Evolutionary conservation across 2,797 vertebrate genomes (phyloP), one percentile per base, ranked within the genome.

Genomic region (Pseudochaenichthys georgianus): DNA sequence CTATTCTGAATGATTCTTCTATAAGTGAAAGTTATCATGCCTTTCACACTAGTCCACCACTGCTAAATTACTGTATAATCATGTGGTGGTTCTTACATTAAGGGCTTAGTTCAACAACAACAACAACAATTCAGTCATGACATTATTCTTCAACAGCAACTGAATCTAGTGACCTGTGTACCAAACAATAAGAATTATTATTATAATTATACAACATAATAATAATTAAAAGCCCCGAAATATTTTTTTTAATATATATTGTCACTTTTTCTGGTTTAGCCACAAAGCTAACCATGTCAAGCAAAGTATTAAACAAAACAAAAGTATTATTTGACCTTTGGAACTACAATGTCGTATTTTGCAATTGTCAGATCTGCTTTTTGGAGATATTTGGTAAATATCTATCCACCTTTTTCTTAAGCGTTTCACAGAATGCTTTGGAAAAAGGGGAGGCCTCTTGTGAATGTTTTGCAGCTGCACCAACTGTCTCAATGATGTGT

Each of bases 181-280:
- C 13, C 58, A 54, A 28, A 38, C 34, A 38, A 38, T 7, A 38
- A 3, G 8, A 38, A 38, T 38, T 7, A 38, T 38, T 9, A 38
- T 38, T 38, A 28, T 28, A 28, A 28, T 38, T 1, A 9, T 7
- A 38, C 34, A 38, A 38, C 28, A 28, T 38, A 38, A 9, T 38
- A 7, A 7, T 38, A 7, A 38, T 38, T 2, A 38, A 38, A 38
- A 1, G 34, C 6, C 34, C 34, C 34, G 0, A 10, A 13, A 6
- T 57, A 11, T 23, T 9, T 28, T 5, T 0, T 19, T 62, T 0
- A 15, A 8, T 45, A 21, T 41, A 2, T 3, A 3, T 23, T 21
- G 23, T 23, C 23, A 23, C 38, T 48, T 41, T 61, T 47, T 68
- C n/a, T 46, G 47, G n/a, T 46, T 53, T 3, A 57, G 61, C 62